phyloP scores from a whole-genome alignment of 2,113 vertebrate genomes.

The Suricata suricatta region DNA sequence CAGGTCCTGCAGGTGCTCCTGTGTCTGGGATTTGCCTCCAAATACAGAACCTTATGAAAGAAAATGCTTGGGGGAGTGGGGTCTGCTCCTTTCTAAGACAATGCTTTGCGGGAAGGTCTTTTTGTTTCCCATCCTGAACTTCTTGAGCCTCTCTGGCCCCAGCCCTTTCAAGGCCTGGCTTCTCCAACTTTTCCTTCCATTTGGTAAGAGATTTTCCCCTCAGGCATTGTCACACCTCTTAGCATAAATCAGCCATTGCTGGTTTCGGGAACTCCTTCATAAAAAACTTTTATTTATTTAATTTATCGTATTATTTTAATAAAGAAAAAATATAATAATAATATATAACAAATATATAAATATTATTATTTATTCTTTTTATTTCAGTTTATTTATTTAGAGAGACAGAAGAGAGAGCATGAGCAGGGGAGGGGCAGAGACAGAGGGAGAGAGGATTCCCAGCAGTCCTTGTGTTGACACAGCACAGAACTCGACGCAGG shows the following conservation, averaged over 20 bases:
- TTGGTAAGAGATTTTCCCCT: neutral
- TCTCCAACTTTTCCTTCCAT: neutral
- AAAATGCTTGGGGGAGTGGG: neutral
- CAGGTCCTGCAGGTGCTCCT: neutral
- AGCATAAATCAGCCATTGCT: neutral
- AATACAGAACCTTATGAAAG: neutral
- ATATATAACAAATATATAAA: no score
- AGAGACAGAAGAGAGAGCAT: no score
- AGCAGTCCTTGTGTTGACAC: no score
- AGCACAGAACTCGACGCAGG: no score
- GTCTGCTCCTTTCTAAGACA: neutral
- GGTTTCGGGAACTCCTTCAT: neutral
- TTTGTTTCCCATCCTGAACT: neutral
- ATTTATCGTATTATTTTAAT: no score
- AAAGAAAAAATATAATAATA: no score
- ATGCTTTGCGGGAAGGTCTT: neutral
- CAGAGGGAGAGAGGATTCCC: no score
- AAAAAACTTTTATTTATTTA: no score
- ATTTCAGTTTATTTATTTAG: no score
- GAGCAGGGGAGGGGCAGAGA: no score
- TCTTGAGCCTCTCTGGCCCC: neutral
- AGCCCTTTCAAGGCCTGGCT: neutral
- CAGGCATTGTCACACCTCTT: neutral
- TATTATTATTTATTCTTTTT: no score
- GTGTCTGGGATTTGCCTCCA: neutral